Evolutionary conservation across 2,113 vertebrate genomes (phyloP).

Genomic region (Pachypanchax playfairii): DNA sequence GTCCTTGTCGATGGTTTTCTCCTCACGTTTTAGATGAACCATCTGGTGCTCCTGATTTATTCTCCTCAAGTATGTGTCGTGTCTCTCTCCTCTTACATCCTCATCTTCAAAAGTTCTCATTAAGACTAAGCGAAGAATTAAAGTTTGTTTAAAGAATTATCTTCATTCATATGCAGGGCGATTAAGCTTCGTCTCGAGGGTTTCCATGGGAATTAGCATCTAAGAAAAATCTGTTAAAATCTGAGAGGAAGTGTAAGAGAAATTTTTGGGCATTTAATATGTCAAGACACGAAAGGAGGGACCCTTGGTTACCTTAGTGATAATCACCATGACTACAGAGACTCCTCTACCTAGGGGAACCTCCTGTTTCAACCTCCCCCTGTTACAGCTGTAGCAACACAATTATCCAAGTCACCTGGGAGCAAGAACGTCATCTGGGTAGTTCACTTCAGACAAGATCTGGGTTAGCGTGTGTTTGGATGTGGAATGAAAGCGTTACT

Average conservation of each 20-base stretch:
- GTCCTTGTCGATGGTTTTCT: neutral
- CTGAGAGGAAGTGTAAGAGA: conserved; percentile 46
- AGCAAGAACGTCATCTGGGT: conserved; percentile 50
- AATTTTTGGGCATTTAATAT: conserved; percentile 50
- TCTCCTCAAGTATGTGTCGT: neutral
- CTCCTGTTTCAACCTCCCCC: conserved; percentile 32
- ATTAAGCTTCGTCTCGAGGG: conserved; percentile 26
- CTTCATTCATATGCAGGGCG: conserved; percentile 42
- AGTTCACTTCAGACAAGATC: conserved; percentile 16
- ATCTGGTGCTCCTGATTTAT: neutral
- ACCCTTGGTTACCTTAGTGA: conserved; percentile 39
- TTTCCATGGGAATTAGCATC: conserved; percentile 41
- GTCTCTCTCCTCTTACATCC: neutral
- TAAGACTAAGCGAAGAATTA: conserved; percentile 10
- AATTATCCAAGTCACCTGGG: conserved; percentile 37
- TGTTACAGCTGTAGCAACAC: conserved; percentile 49
- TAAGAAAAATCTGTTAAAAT: conserved; percentile 53
- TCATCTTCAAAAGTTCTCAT: conserved; percentile 12
- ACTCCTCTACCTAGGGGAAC: conserved; percentile 12
- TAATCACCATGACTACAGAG: conserved; percentile 48
- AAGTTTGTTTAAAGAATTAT: conserved; percentile 39
- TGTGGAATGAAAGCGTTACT: neutral
- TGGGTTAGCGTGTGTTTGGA: conserved; percentile 4
- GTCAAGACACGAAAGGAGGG: conserved; percentile 42
- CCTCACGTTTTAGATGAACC: neutral